A percentile compares a stretch with the other conserved stretches of the same genome.
Conservation (phyloP, 2,797 vertebrate genomes). For the Vultur gryphus region DNA sequence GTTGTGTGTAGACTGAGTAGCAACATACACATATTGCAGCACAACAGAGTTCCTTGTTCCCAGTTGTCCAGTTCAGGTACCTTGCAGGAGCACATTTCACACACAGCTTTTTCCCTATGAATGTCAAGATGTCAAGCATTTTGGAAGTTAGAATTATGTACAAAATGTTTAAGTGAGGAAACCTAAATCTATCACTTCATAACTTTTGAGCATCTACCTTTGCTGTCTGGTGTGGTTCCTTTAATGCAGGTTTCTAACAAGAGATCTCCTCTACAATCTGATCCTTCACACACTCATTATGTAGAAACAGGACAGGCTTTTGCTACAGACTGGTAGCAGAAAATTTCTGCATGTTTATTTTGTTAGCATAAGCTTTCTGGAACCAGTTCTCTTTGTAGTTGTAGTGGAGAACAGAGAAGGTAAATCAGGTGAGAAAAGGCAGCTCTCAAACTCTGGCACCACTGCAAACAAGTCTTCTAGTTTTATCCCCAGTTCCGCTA, state of each 20-base stretch:
- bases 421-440: not conserved
- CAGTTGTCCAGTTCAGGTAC: not conserved
- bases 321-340: not conserved
- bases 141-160: not conserved
- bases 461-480: not conserved
- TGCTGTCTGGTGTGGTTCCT: not conserved
- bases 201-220: not conserved
- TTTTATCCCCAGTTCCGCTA: not conserved
- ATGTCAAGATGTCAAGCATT: not conserved
- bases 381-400: not conserved
- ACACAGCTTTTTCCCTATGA: not conserved
- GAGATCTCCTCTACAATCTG: not conserved
- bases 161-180: not conserved
- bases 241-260: not conserved
- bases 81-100: not conserved
- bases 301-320: not conserved
- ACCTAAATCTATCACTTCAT: not conserved
- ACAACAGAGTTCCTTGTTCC: not conserved
- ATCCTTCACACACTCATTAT: not conserved
- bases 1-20: not conserved
- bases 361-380: not conserved
- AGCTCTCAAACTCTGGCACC: not conserved
- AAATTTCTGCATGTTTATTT: not conserved
- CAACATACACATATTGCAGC: not conserved
- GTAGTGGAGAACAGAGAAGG: not conserved